Evolutionary conservation across 2,797 vertebrate genomes (phyloP).

Genomic region (Mionectes olivaceus): DNA sequence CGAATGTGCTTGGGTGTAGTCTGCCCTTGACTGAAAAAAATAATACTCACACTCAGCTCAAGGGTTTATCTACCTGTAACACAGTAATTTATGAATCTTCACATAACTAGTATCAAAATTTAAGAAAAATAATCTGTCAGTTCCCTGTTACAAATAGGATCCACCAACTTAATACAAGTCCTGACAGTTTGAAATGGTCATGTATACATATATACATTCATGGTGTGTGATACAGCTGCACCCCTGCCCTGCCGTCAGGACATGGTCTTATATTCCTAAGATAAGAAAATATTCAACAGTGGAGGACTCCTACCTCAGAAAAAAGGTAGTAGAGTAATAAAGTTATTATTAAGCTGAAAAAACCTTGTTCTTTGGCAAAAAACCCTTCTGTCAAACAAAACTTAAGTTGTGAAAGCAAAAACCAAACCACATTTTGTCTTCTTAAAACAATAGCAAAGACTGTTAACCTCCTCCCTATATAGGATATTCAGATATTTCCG

Average conservation of each 20-base stretch:
- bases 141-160: not conserved
- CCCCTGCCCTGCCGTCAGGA: not conserved
- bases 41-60: not conserved
- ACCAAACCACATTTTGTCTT: accelerated
- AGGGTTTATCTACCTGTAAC: not conserved
- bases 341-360: not conserved
- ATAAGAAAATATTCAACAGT: not conserved
- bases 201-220: not conserved
- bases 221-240: not conserved
- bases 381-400: not conserved
- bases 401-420: not conserved
- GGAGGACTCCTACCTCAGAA: not conserved
- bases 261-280: not conserved
- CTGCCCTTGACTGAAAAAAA: not conserved
- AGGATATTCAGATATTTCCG: not conserved
- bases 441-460: not conserved
- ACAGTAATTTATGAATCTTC: not conserved
- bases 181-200: not conserved
- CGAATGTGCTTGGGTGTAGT: not conserved
- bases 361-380: not conserved
- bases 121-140: not conserved
- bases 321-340: not conserved
- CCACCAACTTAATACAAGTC: not conserved
- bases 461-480: not conserved
- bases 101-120: not conserved